Conservation (phyloP, 2,113 vertebrate species). For the Rhabdornis inornatus region DNA sequence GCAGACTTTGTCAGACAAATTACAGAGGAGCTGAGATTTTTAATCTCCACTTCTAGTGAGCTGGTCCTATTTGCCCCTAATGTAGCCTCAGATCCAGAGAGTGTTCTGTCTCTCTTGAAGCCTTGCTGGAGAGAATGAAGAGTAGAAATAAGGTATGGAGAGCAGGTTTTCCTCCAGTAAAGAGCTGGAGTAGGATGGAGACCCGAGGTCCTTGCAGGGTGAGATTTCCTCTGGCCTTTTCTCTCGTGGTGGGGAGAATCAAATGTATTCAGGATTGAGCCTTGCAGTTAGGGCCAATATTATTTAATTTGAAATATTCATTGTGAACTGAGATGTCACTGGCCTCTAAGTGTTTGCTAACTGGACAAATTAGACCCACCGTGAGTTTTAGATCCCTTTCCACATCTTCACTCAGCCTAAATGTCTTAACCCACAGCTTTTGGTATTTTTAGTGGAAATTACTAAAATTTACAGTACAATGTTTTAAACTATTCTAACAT, state of each 20-base stretch:
- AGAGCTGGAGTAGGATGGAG: background rate
- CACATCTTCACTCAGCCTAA: rapidly evolving
- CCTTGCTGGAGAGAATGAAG: background rate
- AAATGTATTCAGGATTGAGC: background rate
- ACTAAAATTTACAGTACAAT: background rate
- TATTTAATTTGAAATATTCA: background rate
- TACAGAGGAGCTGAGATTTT: background rate
- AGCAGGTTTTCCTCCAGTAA: background rate
- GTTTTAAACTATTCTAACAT: background rate
- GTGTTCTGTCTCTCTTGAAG: background rate
- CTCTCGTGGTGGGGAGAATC: background rate
- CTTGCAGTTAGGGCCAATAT: background rate
- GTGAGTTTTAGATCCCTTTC: background rate
- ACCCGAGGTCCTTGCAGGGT: background rate
- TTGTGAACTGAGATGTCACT: background rate
- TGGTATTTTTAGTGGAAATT: background rate
- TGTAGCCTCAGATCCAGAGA: rapidly evolving
- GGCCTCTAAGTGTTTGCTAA: background rate
- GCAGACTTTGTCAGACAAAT: background rate
- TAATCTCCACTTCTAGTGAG: rapidly evolving
- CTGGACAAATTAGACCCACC: background rate
- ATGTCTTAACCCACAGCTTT: background rate
- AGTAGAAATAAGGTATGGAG: background rate
- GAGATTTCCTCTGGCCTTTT: background rate
- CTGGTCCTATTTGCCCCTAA: background rate